Conservation (phyloP, 2,888 invertebrate genomes). For the Pristionchus japonicus region DNA sequence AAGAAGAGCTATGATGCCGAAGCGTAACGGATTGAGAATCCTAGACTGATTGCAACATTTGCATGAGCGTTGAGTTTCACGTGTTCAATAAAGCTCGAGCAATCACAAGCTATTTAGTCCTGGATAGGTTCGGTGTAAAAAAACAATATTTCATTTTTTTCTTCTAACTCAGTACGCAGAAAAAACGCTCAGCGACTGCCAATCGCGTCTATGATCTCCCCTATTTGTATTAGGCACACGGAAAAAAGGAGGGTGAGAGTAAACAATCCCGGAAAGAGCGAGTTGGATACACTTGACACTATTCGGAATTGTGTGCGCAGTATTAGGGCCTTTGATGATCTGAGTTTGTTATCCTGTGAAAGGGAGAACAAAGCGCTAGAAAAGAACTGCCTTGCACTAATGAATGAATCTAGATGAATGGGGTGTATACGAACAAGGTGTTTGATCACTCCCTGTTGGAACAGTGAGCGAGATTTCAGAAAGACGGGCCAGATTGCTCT, state of each 20-base stretch:
- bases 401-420: not conserved
- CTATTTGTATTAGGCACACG: conserved; percentile 29
- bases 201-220: not conserved
- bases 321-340: conserved; percentile 8
- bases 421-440: not conserved
- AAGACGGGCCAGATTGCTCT: not conserved
- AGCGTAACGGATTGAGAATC: too few relatives aligned
- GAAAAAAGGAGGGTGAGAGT: not conserved
- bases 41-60: too few relatives aligned
- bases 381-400: not conserved
- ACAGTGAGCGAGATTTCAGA: too few relatives aligned
- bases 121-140: too few relatives aligned
- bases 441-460: too few relatives aligned
- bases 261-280: not conserved
- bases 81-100: too few relatives aligned
- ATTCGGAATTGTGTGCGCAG: not conserved
- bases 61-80: too few relatives aligned
- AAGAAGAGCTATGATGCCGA: too few relatives aligned
- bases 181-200: not conserved
- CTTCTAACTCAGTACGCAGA: not conserved
- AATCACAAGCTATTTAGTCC: too few relatives aligned
- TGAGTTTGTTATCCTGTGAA: too few relatives aligned
- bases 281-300: conserved; percentile 26
- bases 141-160: too few relatives aligned
- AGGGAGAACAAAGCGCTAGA: not conserved